Evolutionary conservation across 2,888 invertebrate genomes (phyloP), one percentile per base, ranked within the genome.

Genomic region (Seira sanloemensis): DNA sequence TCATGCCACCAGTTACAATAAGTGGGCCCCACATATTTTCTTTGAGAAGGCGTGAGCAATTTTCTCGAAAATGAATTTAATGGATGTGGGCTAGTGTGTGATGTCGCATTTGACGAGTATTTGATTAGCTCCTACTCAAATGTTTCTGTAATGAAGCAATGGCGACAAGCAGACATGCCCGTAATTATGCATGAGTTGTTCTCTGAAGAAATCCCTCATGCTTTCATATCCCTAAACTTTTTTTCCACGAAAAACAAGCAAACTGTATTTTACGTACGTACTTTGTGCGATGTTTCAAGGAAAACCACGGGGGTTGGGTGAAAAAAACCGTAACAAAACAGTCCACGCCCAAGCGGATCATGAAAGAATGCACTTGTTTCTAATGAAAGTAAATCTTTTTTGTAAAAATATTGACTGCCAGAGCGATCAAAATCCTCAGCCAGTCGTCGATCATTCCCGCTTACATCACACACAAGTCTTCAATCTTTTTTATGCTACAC

Each of bases 381-480:
- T 58, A 71, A 27, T 26, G 73, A 58, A 73, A 24, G 16, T 16
- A 24, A 4, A 67, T 23, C 26, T 67, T 9, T 24, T 37, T 12
- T 37, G 4, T 37, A 37, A 37, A 79, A 73, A 79, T 74, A 79
- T 79, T 67, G 79, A 73, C 54, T 65, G 72, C 66, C 21, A 37
- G 69, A 46, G 26, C 72, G 58, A 78, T 78, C 78, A 66, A 67
- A 79, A 79, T 37, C 12, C 12, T 37, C 37, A 37, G 12, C 4
- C 12, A 37, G 5, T 37, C 37, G 37, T 37, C 37, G 37, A 37
- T 37, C 37, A 37, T 37, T 37, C 37, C n/a, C 37, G 37, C 12
- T 7, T 7, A 12, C 37, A 37, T 37, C 37, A 37, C 37, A n/a
- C n/a, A 37, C 12, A 37, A 37, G 37, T 37, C 37, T 37, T 37